Base-by-base conservation (phyloP, 2,888 invertebrate genomes). In the Sarcophaga variegata region DNA sequence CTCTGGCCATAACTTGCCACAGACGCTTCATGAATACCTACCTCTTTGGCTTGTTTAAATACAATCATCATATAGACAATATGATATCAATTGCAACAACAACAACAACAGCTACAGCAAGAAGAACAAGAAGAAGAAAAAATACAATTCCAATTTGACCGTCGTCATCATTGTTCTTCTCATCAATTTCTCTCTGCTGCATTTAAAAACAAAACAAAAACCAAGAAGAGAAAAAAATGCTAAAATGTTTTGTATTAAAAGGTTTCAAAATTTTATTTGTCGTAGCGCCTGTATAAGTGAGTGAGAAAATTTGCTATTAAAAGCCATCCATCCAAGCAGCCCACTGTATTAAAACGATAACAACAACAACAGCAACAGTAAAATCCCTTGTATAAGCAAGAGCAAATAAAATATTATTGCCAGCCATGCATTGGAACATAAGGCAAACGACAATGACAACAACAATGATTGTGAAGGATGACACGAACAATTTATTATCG, bases 181-280 rank as follows among this genome's bases (percentile, higher is more conserved):
- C 86, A 83, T 83, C 88, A 88, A 83, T 83, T 86, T 86, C 37
- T 37, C 8, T 37, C 3, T 54, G 54, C 75, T 81, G 81, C 88
- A 86, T 83, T 86, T 37, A 37, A 37, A 37, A 37, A 37, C 6
- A 37, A 37, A 8, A 37, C 10, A 1, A 37, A 37, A 37, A 37
- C 10, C 20, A 37, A 10, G 8, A 37, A 37, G 37, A 37, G 8
- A 37, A 8, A 37, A 81, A 88, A 83, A 88, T 88, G 86, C 84
- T 89, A 86, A 90, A 89, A 89, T 89, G 90, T 91, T 54, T 90
- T 83, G 82, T 91, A 91, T 90, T 90, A 67, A 54, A 90, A 91
- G 90, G 91, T 91, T 90, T 88, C 91, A 91, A 91, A 91, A 91
- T 91, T 91, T 91, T 91, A 91, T 91, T 91, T 91, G 91, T 91